Evolutionary conservation across 2,113 vertebrate genomes (phyloP).

Genomic region (Scortum barcoo): DNA sequence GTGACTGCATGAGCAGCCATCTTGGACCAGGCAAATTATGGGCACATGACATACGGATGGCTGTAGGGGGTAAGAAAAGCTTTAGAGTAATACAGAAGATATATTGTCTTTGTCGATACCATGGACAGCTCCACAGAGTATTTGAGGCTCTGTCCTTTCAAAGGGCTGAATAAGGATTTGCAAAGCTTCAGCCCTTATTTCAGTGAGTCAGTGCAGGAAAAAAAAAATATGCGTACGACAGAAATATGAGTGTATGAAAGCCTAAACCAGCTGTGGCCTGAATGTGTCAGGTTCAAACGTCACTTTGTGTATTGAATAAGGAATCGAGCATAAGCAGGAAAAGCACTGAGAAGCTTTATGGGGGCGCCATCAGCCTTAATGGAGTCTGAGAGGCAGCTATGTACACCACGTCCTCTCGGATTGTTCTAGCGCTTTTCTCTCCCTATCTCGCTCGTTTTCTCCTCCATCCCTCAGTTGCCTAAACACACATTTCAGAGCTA

Average conservation of each 20-base stretch:
- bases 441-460: conserved; percentile 29
- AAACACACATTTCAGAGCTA: conserved; percentile 72
- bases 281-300: conserved; percentile 79
- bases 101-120: conserved; percentile 40
- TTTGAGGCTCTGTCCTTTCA: conserved; percentile 37
- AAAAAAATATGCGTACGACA: conserved; percentile 46
- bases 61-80: conserved; percentile 8
- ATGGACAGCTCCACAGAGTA: conserved; percentile 65
- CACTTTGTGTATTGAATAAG: conserved; percentile 62
- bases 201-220: conserved; percentile 40
- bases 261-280: conserved; percentile 73
- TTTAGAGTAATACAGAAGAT: conserved; percentile 19
- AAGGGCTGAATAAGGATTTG: conserved; percentile 42
- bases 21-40: conserved; percentile 9
- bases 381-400: conserved; percentile 70
- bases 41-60: conserved; percentile 19
- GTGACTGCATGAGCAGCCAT: conserved; percentile 45
- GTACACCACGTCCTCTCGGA: conserved; percentile 52
- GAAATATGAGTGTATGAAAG: conserved; percentile 64
- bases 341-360: conserved; percentile 63
- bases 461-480: conserved; percentile 47
- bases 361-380: conserved; percentile 75
- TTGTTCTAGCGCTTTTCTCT: conserved; percentile 57
- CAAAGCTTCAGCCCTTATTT: conserved; percentile 53
- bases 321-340: conserved; percentile 54